Conservation (phyloP, 2,888 invertebrate species). For the Heterodera filipjevi region DNA sequence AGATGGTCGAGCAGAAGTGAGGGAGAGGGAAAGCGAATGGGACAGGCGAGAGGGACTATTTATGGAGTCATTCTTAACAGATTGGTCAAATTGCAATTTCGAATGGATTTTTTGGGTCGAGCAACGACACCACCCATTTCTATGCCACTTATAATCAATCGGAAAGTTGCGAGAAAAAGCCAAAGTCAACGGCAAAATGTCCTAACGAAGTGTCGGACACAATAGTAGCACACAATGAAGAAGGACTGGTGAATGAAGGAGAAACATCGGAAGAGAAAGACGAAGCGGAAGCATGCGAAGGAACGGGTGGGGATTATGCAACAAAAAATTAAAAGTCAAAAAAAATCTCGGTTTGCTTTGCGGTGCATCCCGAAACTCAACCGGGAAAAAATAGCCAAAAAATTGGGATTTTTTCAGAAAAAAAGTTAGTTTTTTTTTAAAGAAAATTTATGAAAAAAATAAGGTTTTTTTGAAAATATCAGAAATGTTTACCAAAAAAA, state of each 20-base stretch:
- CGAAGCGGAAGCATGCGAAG: background rate
- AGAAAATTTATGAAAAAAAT: no score
- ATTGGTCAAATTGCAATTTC: background rate
- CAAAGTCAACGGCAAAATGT: background rate
- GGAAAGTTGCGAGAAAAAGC: background rate
- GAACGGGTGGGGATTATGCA: background rate
- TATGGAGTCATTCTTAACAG: background rate
- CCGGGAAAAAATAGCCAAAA: no score
- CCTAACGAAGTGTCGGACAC: background rate
- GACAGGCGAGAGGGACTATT: background rate
- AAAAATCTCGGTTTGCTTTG: no score
- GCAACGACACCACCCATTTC: background rate
- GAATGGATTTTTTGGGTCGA: background rate
- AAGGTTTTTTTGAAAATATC: no score
- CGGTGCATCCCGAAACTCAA: no score
- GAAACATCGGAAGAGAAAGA: constrained; percentile 24
- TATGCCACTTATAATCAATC: background rate
- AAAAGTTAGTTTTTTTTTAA: no score
- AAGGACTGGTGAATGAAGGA: background rate
- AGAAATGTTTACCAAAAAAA: no score
- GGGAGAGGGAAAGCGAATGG: background rate
- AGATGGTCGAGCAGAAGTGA: background rate
- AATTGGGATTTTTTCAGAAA: no score
- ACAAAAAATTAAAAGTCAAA: no score
- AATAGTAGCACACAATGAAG: background rate